Evolutionary conservation across 1,140 invertebrate species (phyloP).

Genomic region (Bombus superbus): DNA sequence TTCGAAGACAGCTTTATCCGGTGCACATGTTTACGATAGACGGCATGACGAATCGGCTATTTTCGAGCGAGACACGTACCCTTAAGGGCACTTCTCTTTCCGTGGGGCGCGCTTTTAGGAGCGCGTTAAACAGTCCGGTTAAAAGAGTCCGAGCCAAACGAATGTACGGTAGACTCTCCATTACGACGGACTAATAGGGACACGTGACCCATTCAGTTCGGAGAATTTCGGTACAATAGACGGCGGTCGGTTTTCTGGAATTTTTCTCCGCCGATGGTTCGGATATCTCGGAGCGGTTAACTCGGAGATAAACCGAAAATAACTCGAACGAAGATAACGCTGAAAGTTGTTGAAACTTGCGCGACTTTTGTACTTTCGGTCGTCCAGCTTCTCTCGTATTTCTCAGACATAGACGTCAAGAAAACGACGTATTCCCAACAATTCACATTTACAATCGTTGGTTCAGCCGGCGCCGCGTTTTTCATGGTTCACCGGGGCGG

Average conservation of each 20-base stretch:
- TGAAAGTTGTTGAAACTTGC: neutral
- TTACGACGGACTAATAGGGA: slow-evolving; percentile 22
- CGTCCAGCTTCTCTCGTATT: neutral
- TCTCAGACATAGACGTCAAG: neutral
- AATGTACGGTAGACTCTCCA: neutral
- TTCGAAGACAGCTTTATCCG: slow-evolving; percentile 12
- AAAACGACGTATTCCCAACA: neutral
- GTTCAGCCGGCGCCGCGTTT: neutral
- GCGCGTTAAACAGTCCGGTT: slow-evolving; percentile 20
- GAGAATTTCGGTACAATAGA: neutral
- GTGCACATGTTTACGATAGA: slow-evolving; percentile 31
- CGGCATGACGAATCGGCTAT: slow-evolving; percentile 36
- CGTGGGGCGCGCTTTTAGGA: slow-evolving; percentile 13
- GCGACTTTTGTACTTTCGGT: neutral
- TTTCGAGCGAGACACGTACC: slow-evolving; percentile 29
- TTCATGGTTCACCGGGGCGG: neutral
- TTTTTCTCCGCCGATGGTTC: neutral
- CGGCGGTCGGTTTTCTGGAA: too few species aligned
- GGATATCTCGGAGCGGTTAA: neutral
- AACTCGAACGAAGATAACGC: slow-evolving; percentile 1
- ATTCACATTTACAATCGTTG: neutral
- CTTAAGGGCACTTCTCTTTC: neutral
- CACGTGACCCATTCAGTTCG: slow-evolving; percentile 5
- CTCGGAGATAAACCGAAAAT: neutral
- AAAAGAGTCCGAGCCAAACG: neutral